phyloP scores from a whole-genome alignment of 2,888 invertebrate species.

The Sphaerophoria taeniata region DNA sequence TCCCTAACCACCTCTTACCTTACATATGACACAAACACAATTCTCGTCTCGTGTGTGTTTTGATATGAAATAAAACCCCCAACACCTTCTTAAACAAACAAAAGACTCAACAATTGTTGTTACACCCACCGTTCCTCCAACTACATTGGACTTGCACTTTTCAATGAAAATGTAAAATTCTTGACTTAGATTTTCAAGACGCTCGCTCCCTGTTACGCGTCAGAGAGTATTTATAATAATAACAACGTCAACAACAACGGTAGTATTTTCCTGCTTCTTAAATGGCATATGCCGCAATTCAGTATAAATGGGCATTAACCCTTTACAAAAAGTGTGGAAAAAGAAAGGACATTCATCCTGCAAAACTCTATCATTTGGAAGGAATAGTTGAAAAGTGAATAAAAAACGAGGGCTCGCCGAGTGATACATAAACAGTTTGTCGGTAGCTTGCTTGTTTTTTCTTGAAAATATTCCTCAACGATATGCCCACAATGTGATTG shows the following conservation, averaged over 20 bases:
- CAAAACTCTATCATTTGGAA: neutral
- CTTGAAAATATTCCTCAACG: slow-evolving; percentile 43
- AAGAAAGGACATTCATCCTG: slow-evolving; percentile 42
- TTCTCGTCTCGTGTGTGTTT: slow-evolving; percentile 23
- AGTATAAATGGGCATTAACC: slow-evolving; percentile 71
- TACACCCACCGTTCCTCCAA: neutral
- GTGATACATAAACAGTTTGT: slow-evolving; percentile 43
- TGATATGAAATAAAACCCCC: neutral
- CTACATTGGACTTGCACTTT: slow-evolving; percentile 64
- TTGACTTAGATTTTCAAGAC: slow-evolving; percentile 65
- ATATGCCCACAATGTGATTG: slow-evolving; percentile 64
- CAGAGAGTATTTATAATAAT: slow-evolving; percentile 25
- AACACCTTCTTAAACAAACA: slow-evolving; percentile 18
- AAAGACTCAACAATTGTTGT: slow-evolving; percentile 22
- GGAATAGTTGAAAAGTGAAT: slow-evolving; percentile 35
- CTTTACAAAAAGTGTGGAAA: slow-evolving; percentile 18
- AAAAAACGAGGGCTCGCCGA: slow-evolving; percentile 1
- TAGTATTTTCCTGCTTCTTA: slow-evolving; percentile 50
- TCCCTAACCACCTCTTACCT: neutral
- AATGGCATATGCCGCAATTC: slow-evolving; percentile 66
- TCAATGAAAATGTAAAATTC: slow-evolving; percentile 65
- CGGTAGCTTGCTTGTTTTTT: neutral
- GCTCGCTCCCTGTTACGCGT: slow-evolving; percentile 4
- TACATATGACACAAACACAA: neutral
- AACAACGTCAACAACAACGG: slow-evolving; percentile 20